A percentile compares a stretch with the other conserved stretches of the same genome.
Conservation (phyloP, 1,140 invertebrate species). For the Papilio dardanus region DNA sequence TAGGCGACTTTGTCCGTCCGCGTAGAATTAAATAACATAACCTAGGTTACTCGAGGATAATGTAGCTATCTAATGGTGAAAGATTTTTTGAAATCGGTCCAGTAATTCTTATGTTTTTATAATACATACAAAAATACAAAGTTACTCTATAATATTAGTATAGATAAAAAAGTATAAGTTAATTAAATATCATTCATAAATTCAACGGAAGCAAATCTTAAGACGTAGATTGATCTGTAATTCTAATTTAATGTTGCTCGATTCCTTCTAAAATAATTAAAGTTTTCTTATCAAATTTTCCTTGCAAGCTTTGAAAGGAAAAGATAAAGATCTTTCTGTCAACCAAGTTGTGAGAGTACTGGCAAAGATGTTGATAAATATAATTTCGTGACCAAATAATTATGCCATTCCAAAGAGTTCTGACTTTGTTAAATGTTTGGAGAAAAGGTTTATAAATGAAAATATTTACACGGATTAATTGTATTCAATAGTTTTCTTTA, state of each 20-base stretch:
- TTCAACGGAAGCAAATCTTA: background rate
- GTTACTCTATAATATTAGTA: no score
- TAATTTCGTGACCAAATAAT: background rate
- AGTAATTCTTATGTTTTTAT: no score
- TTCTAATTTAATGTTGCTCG: background rate
- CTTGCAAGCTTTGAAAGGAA: background rate
- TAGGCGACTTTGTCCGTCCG: no score
- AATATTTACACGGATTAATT: background rate
- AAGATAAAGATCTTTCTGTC: conserved; percentile 8
- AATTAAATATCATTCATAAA: background rate
- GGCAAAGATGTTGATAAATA: background rate
- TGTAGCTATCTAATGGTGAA: no score
- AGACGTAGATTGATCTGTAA: background rate
- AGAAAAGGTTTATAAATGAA: background rate
- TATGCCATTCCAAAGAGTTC: background rate
- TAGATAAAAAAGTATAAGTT: background rate
- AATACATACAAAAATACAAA: no score
- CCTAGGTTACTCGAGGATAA: no score
- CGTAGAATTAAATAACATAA: no score
- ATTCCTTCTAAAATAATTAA: conserved; percentile 11
- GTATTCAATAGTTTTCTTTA: background rate
- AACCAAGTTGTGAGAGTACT: background rate
- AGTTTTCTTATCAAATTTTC: conserved; percentile 1
- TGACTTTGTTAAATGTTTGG: background rate
- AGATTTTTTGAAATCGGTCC: no score